Base-by-base conservation (phyloP, 2,797 vertebrate species). In the Alosa sapidissima region DNA sequence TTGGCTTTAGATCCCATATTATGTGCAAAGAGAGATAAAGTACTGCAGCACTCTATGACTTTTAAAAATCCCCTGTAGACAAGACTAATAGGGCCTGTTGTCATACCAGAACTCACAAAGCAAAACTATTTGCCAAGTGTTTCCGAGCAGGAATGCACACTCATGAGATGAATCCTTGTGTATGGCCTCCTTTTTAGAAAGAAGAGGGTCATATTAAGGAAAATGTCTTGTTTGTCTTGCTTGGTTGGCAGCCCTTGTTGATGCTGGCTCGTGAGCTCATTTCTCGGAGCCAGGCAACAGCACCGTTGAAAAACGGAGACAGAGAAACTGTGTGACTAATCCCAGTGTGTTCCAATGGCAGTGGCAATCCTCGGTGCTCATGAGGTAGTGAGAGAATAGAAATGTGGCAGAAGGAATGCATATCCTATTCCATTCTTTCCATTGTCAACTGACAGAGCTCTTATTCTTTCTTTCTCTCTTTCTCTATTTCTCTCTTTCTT, bases 401-500 rank as follows among this genome's bases (percentile, higher is more conserved):
- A 85, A 87, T 88, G 87, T 91, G 92, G 88, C 87, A 82, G 82
- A 84, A 28, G 88, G 88, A 91, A 92, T 91, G 91, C 92, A 93
- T 85, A 82, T 93, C 88, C 92, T 84, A 91, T 93, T 94, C 93
- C 68, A 45, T 47, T 85, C 81, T 84, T 86, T 87, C 33, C 68
- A 75, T 75, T 72, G 10, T 41, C 10, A 68, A 68, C 8, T 14
- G 7, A 33, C 65, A 72, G 16, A 65, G 45, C 81, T 81, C 84
- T 65, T 92, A 28, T 88, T 54, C 52, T 55, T 55, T 55, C 52
- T 55, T 55, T 55, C 52, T 55, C 11, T 55, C 52, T 55, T 55
- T 54, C 14, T 55, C 14, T 55, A 14, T 55, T 5, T 55, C 52
- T 19, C 16, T 19, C 16, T 55, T 16, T 55, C 54, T 21, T 16